phyloP scores from a whole-genome alignment of 2,113 vertebrate species.

The Sturnus vulgaris region DNA sequence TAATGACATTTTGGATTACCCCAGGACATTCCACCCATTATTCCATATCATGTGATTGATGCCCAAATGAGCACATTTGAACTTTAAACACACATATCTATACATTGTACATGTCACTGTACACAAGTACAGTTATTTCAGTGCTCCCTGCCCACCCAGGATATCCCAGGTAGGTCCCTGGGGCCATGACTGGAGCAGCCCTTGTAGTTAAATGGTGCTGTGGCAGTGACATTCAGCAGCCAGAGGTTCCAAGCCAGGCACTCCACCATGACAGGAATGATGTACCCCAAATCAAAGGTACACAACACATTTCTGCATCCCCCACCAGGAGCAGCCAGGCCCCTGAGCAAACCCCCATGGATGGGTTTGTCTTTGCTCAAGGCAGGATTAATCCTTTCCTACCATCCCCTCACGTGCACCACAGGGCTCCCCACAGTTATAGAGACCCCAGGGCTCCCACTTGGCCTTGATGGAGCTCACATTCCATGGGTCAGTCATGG shows the following conservation, averaged over 20 bases:
- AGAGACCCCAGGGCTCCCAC: neutral
- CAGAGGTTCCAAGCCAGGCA: neutral
- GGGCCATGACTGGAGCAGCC: neutral
- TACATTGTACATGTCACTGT: rapidly evolving
- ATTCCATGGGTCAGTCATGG: neutral
- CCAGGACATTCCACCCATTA: neutral
- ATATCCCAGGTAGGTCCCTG: neutral
- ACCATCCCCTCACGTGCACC: neutral
- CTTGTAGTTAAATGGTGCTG: neutral
- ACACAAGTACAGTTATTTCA: neutral
- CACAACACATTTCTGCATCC: neutral
- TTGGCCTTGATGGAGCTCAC: neutral
- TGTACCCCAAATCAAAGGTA: neutral
- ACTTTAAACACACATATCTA: neutral
- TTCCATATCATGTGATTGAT: neutral
- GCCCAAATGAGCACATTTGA: neutral
- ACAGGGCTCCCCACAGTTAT: neutral
- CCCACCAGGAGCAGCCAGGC: neutral
- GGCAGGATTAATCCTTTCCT: neutral
- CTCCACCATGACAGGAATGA: no score
- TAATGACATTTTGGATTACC: neutral
- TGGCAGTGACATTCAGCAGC: neutral
- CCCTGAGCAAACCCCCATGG: neutral
- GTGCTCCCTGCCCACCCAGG: neutral
- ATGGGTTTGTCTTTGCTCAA: neutral